Conservation (phyloP, 2,888 invertebrate species). For the Cosmorhoe ocellata region DNA sequence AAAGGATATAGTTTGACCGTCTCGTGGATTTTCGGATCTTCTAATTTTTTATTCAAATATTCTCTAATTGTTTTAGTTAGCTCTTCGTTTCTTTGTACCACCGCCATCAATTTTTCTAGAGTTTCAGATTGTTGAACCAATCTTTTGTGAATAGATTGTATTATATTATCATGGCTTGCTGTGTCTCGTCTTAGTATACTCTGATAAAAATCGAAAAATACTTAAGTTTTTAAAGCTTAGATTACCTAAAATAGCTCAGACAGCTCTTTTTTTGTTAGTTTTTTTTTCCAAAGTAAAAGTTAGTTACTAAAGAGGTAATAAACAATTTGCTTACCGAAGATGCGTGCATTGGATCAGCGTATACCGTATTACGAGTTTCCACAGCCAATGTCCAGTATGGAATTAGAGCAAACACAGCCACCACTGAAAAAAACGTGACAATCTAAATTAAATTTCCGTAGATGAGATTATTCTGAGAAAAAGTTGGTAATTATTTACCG, state of each 20-base stretch:
- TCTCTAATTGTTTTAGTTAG: conserved; percentile 50
- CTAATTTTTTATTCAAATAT: conserved; percentile 40
- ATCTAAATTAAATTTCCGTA: too few relatives aligned
- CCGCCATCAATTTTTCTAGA: conserved; percentile 51
- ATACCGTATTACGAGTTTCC: neutral
- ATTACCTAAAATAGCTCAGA: too few relatives aligned
- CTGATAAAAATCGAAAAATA: conserved; percentile 43
- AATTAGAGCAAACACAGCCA: neutral
- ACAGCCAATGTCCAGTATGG: conserved; percentile 1
- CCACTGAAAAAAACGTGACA: conserved; percentile 4
- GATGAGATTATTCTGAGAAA: neutral
- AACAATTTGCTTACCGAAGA: conserved; percentile 16
- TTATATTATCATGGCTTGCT: conserved; percentile 31
- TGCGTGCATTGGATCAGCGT: conserved; percentile 12
- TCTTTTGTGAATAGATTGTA: conserved; percentile 54
- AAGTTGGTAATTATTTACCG: conserved; percentile 45
- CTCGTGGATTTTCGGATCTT: conserved; percentile 51
- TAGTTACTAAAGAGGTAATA: too few relatives aligned
- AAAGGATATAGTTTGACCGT: conserved; percentile 47
- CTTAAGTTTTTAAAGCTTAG: neutral
- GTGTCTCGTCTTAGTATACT: conserved; percentile 45
- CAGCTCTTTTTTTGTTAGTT: too few relatives aligned
- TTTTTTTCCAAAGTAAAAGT: too few relatives aligned
- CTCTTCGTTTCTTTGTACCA: conserved; percentile 45
- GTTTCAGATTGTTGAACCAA: conserved; percentile 58